Conservation (phyloP, 37 sponge, comb jelly and placozoan genomes). For the Halisarca cf. caerulea region DNA sequence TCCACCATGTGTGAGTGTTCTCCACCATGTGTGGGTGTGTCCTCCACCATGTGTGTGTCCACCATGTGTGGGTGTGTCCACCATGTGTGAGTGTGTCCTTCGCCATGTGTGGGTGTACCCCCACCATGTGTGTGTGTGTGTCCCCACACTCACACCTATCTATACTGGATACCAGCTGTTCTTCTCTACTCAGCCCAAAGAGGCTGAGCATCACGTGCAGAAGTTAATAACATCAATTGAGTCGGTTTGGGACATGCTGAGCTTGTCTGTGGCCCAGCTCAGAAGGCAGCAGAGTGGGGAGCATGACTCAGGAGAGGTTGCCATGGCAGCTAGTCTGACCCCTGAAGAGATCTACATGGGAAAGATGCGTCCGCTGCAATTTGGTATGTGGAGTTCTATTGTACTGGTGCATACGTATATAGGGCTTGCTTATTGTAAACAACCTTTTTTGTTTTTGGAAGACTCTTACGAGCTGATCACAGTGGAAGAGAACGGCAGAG, state of each 20-base stretch:
- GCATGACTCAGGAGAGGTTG: neutral
- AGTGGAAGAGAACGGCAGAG: conserved; percentile 55
- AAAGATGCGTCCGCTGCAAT: conserved; percentile 80
- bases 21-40: too few species aligned
- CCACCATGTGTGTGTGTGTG: too few species aligned
- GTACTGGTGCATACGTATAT: too few species aligned
- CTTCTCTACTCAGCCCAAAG: neutral
- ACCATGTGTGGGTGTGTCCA: too few species aligned
- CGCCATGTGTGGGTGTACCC: too few species aligned
- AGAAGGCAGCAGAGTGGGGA: conserved; percentile 14
- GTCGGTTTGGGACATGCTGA: neutral
- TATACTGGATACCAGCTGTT: too few species aligned
- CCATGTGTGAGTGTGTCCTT: too few species aligned
- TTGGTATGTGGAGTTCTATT: conserved; percentile 51
- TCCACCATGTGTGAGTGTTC: too few species aligned
- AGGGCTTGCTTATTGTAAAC: neutral
- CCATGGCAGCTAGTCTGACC: neutral
- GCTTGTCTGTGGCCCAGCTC: conserved; percentile 23
- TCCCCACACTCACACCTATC: too few species aligned
- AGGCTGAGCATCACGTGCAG: neutral
- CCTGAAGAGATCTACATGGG: conserved; percentile 60
- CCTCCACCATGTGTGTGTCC: too few species aligned
- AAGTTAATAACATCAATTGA: neutral
- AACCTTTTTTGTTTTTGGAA: conserved; percentile 13
- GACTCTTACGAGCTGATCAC: conserved; percentile 52